Conservation (phyloP, 2,113 vertebrate genomes). For the Maccullochella peelii region DNA sequence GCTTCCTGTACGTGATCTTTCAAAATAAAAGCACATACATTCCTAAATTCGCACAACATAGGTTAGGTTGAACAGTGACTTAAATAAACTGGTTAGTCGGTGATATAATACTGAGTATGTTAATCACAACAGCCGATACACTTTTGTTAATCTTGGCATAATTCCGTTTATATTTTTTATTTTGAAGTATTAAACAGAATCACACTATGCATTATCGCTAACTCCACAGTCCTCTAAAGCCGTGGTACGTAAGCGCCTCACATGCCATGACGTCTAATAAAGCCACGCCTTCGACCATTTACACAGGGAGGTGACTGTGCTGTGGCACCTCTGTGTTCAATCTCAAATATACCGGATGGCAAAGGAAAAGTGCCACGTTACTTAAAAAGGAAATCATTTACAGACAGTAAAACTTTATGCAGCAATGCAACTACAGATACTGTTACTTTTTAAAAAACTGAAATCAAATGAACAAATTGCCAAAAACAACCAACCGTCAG, state of each 20-base stretch:
- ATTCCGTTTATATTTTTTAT: slow-evolving; percentile 1
- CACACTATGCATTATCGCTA: accelerated
- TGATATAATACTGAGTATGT: accelerated
- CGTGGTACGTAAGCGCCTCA: slow-evolving; percentile 18
- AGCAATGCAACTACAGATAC: neutral
- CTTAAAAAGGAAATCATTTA: neutral
- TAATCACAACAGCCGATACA: accelerated
- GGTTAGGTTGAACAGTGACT: accelerated
- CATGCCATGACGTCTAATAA: slow-evolving; percentile 34
- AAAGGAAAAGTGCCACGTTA: slow-evolving; percentile 68
- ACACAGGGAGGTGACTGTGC: slow-evolving; percentile 62
- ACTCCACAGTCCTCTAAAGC: neutral
- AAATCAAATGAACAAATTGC: neutral
- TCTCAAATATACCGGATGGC: neutral
- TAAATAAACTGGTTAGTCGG: accelerated
- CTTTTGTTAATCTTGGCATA: accelerated
- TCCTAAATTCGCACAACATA: accelerated
- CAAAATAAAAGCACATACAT: slow-evolving; percentile 48
- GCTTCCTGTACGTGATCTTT: neutral
- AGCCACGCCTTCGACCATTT: slow-evolving; percentile 43
- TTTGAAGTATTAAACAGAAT: slow-evolving; percentile 37
- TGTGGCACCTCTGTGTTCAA: neutral
- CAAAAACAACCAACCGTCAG: neutral
- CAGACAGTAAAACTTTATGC: neutral
- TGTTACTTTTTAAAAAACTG: neutral